Evolutionary conservation across 2,113 vertebrate species (phyloP).

Genomic region (Salvator merianae): DNA sequence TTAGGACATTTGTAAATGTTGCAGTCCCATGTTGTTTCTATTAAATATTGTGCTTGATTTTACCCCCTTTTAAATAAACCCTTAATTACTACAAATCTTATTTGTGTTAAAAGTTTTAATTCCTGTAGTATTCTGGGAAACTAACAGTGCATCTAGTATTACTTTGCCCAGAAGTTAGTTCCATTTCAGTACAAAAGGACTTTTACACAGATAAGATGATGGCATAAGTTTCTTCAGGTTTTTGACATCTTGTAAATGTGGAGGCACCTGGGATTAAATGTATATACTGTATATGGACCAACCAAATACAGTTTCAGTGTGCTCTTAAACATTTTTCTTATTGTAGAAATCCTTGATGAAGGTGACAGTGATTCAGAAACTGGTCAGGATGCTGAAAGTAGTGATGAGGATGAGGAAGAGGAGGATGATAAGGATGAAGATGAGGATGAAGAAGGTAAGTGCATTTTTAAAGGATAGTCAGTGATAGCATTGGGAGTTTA

Average conservation of each 20-base stretch:
- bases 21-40: too few species aligned
- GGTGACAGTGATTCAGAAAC: slow-evolving; percentile 90
- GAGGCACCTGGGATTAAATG: accelerated
- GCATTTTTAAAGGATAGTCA: slow-evolving; percentile 8
- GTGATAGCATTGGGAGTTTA: not conserved
- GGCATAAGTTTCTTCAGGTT: not conserved
- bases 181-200: not conserved
- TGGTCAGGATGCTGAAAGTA: slow-evolving; percentile 86
- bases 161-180: not conserved
- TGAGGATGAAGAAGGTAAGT: slow-evolving; percentile 79
- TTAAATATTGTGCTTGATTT: too few species aligned
- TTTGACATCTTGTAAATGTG: not conserved
- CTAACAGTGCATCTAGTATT: not conserved
- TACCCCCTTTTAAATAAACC: too few species aligned
- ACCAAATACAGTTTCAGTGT: accelerated
- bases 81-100: too few species aligned
- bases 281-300: not conserved
- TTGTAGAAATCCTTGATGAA: slow-evolving; percentile 94
- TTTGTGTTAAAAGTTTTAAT: not conserved
- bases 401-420: slow-evolving; percentile 86
- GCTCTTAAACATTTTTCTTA: slow-evolving; percentile 10
- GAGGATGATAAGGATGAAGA: slow-evolving; percentile 75
- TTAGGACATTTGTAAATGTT: not conserved
- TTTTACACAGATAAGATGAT: not conserved
- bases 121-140: not conserved